A percentile compares a stretch with the other conserved stretches of the same genome.
phyloP scores from a whole-genome alignment of 1,140 invertebrate genomes.

The Manduca sexta region DNA sequence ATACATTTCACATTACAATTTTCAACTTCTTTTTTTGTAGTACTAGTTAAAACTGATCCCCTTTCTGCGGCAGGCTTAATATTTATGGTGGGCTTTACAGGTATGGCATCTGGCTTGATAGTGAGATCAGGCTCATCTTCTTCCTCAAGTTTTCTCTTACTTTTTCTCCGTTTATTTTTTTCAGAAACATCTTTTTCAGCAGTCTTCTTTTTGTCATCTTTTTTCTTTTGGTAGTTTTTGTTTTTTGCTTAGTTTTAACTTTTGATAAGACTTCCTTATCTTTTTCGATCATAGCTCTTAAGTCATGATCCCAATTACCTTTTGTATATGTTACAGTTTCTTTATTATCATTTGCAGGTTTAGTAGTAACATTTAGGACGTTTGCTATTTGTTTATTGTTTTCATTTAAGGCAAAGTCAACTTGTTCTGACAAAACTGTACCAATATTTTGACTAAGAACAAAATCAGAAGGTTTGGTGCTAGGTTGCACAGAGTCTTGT shows the following conservation, averaged over 20 bases:
- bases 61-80: constrained; percentile 21
- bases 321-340: not conserved
- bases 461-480: constrained; percentile 16
- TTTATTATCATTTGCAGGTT: not conserved
- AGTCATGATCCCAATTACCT: not conserved
- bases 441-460: constrained; percentile 19
- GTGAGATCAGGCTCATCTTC: constrained; percentile 10
- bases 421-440: not conserved
- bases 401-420: not conserved
- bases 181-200: constrained; percentile 7
- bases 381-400: constrained; percentile 7
- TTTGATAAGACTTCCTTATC: not conserved
- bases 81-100: constrained; percentile 42
- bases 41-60: not conserved
- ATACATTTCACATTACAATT: constrained; percentile 33
- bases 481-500: constrained; percentile 18
- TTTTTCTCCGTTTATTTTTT: constrained; percentile 20
- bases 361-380: not conserved
- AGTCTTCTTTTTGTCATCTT: constrained; percentile 5
- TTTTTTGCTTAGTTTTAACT: constrained; percentile 8
- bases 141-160: constrained; percentile 24
- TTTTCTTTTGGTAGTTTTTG: constrained; percentile 12
- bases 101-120: constrained; percentile 4
- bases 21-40: constrained; percentile 18
- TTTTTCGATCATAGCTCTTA: too few relatives aligned